Base-by-base conservation (phyloP, 2,113 vertebrate species). In the Xenus cinereus region DNA sequence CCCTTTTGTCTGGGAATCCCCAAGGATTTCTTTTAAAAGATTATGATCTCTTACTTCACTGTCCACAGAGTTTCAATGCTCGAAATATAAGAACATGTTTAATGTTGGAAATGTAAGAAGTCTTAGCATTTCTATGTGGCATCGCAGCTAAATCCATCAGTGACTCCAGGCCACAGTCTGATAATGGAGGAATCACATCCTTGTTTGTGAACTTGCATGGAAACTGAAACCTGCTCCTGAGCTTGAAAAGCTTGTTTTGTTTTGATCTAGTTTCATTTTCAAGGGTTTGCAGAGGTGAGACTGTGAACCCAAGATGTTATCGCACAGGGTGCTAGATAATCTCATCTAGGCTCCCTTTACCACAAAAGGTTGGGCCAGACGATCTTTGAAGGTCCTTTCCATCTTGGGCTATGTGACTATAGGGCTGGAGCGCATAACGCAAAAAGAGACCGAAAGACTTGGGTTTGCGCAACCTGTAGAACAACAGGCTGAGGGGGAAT, bases 371-470 rank as follows among this genome's bases (percentile, higher is more conserved):
- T 59, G 24, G 48, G 39, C 28, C 19, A 71, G n/a, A 21, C 28
- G 13, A 56, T 24, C 28, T 46, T 16, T 64, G 43, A 32, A 62
- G 8, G 20, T 48, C 26, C 14, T 77, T 69, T 71, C 32, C 41
- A 63, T 2, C 24, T 17, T 41, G 33, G 7, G 5, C n/a, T 69
- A 9, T 39, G 21, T 27, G 50, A 18, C 8, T 48, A 2, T 4
- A 48, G 27, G 35, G 32, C 16, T 71, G 10, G 14, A 57, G 27
- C 0, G 0, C 9, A 16, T 41, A 60, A 45, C 8, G 14, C 3
- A 6, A 57, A 19, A 69, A 57, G 24, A n/a, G 15, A 9, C 11
- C 1, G 3, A 54, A 68, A 64, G 20, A 60, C 28, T 0, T 60
- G 12, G 16, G 10, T 41, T 78, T 87, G 35, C 2, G 4, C 23